phyloP scores from a whole-genome alignment of 2,888 invertebrate genomes.

The Netelia melanura region DNA sequence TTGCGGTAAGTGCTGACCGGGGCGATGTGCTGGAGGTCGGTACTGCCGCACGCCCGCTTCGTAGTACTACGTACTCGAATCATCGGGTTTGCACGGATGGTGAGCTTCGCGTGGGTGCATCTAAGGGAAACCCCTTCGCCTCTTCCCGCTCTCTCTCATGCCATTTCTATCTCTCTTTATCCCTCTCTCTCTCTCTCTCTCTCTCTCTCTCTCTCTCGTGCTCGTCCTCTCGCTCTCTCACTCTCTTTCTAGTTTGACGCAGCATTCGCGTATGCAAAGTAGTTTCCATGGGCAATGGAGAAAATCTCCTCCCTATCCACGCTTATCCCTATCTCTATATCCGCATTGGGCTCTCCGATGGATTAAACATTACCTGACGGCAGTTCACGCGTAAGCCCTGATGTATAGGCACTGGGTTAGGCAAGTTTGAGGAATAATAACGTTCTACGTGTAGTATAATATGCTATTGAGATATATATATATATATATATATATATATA shows the following conservation, averaged over 20 bases:
- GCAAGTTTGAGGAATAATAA: slow-evolving; percentile 33
- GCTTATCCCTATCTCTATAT: slow-evolving; percentile 18
- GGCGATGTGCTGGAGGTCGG: slow-evolving; percentile 52
- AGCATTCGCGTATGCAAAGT: slow-evolving; percentile 75
- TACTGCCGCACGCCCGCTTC: slow-evolving; percentile 71
- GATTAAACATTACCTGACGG: slow-evolving; percentile 50
- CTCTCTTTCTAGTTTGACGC: slow-evolving; percentile 52
- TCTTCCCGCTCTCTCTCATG: not conserved
- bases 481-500: not conserved
- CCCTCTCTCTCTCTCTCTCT: not conserved
- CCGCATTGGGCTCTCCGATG: slow-evolving; percentile 37
- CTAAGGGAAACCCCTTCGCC: slow-evolving; percentile 20
- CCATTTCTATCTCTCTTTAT: too few species aligned
- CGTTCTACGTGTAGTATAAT: not conserved
- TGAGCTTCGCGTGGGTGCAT: slow-evolving; percentile 47
- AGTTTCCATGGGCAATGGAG: slow-evolving; percentile 24
- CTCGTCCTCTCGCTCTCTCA: slow-evolving; percentile 7
- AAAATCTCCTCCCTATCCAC: slow-evolving; percentile 27
- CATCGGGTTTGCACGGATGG: slow-evolving; percentile 73
- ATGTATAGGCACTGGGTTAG: slow-evolving; percentile 14
- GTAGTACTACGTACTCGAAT: slow-evolving; percentile 75
- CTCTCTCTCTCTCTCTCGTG: too few species aligned
- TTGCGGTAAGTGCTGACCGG: slow-evolving; percentile 82
- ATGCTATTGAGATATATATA: not conserved
- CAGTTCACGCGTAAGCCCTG: slow-evolving; percentile 43